phyloP scores from a whole-genome alignment of 2,113 vertebrate species.

The Antennarius striatus region DNA sequence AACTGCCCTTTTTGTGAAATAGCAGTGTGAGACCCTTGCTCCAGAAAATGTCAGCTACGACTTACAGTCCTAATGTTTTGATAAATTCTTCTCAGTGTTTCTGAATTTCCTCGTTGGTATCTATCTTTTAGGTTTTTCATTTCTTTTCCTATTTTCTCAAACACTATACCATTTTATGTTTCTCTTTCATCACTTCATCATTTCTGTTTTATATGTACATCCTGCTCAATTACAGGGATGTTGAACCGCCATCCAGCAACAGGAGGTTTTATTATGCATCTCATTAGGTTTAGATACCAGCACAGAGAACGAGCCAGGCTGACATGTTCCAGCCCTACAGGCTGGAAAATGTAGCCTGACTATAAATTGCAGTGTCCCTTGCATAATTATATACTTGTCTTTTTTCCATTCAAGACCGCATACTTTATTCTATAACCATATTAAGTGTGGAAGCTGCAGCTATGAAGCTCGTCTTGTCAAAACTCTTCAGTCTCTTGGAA shows the following conservation, averaged over 20 bases:
- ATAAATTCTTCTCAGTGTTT: not conserved
- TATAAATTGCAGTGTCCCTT: no score
- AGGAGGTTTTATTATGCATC: not conserved
- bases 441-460: no score
- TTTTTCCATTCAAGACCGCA: not conserved
- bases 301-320: no score
- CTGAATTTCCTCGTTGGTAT: no score
- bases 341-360: no score
- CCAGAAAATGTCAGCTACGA: conserved; percentile 24
- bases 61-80: not conserved
- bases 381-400: no score
- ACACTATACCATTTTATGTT: no score
- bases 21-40: not conserved
- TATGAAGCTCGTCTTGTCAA: no score
- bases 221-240: not conserved
- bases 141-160: no score
- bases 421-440: not conserved
- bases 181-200: not conserved
- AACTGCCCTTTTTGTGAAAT: not conserved
- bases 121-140: no score
- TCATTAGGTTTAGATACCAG: not conserved
- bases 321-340: no score
- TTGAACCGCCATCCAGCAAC: not conserved
- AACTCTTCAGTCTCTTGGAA: not conserved
- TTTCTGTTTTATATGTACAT: not conserved